Conservation (phyloP, 2,113 vertebrate species). For the Amblyopsis rosae region DNA sequence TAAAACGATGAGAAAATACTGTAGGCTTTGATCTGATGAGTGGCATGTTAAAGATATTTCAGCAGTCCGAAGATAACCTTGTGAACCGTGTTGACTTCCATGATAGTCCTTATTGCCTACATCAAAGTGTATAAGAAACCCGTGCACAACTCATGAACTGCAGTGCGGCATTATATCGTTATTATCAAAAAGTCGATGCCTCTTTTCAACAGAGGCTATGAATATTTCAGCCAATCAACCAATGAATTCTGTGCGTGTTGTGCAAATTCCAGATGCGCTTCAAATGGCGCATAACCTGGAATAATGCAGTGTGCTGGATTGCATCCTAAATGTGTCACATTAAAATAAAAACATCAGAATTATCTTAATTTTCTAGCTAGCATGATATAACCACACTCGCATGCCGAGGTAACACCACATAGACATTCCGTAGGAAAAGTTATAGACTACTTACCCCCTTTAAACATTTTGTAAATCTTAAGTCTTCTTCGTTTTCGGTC, state of each 20-base stretch:
- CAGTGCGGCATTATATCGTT: constrained; percentile 76
- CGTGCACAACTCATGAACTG: constrained; percentile 72
- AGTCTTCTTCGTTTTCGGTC: constrained; percentile 55
- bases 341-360: constrained; percentile 31
- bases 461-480: constrained; percentile 76
- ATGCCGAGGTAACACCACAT: neutral
- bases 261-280: constrained; percentile 45
- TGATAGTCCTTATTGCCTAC: constrained; percentile 37
- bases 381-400: neutral
- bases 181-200: constrained; percentile 61
- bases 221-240: constrained; percentile 60
- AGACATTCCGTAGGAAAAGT: constrained; percentile 15
- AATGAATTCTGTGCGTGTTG: constrained; percentile 21
- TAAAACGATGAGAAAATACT: too few species aligned
- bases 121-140: constrained; percentile 40
- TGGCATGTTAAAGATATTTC: constrained; percentile 20
- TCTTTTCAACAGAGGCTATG: constrained; percentile 43
- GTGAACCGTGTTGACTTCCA: constrained; percentile 51
- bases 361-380: neutral
- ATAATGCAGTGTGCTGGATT: constrained; percentile 38
- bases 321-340: constrained; percentile 23
- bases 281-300: constrained; percentile 46
- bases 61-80: constrained; percentile 41
- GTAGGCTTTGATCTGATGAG: constrained; percentile 25
- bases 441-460: constrained; percentile 71